These are phyloP conservation scores for Arbacia lixula DNA, from an alignment of 53 echinoderm and acorn worm species.

Conservation along the genomic window DNA sequence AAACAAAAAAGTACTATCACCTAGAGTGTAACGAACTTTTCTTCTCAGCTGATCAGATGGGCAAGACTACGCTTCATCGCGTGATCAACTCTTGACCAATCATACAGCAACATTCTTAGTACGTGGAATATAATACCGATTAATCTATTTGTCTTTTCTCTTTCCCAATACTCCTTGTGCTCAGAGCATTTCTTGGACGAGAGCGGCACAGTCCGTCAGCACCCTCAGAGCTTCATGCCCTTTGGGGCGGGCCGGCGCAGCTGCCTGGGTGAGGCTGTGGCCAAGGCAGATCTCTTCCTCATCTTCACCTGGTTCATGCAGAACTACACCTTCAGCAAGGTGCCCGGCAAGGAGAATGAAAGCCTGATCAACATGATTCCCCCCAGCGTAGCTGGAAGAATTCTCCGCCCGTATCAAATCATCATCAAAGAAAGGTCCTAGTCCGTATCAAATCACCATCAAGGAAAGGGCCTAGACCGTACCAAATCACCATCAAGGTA, in stretches of 20 bases:
- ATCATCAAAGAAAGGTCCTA: not conserved
- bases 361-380: slow-evolving; percentile 36
- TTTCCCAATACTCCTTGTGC: not conserved
- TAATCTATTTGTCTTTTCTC: too few species aligned
- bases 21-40: too few species aligned
- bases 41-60: too few species aligned
- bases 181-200: slow-evolving; percentile 31
- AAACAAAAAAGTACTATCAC: too few species aligned
- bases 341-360: slow-evolving; percentile 68
- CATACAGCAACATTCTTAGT: too few species aligned
- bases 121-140: too few species aligned
- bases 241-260: slow-evolving; percentile 28
- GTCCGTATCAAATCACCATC: not conserved
- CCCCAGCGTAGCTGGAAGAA: not conserved
- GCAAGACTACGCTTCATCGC: too few species aligned
- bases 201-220: slow-evolving; percentile 23
- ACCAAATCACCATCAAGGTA: too few species aligned
- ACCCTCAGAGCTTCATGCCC: slow-evolving; percentile 24
- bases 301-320: slow-evolving; percentile 38
- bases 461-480: too few species aligned
- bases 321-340: slow-evolving; percentile 31
- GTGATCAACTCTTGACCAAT: too few species aligned
- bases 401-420: slow-evolving; percentile 10
- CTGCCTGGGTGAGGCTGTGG: slow-evolving; percentile 28
- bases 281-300: slow-evolving; percentile 39